These are phyloP conservation scores for Heliconius aoede DNA, from an alignment of 2,888 invertebrate species.

Conservation along the genomic window DNA sequence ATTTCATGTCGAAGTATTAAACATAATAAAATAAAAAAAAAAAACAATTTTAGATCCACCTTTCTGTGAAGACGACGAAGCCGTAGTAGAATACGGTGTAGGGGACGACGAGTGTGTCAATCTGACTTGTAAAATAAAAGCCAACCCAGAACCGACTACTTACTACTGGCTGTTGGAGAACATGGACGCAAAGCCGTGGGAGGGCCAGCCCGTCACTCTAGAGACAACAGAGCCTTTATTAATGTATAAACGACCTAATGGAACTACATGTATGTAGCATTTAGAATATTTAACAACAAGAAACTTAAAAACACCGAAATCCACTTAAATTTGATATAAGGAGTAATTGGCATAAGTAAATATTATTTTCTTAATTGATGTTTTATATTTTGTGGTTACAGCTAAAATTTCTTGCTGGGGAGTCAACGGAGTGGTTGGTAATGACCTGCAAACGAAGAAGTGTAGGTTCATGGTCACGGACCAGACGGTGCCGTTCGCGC, in stretches of 20 bases:
- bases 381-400: conserved; percentile 36
- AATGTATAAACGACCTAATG: conserved; percentile 65
- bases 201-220: conserved; percentile 55
- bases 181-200: conserved; percentile 55
- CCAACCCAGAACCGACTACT: conserved; percentile 63
- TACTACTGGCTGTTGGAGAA: conserved; percentile 71
- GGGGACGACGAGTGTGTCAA: conserved; percentile 68
- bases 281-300: conserved; percentile 2
- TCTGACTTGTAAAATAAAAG: conserved; percentile 68
- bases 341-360: not conserved
- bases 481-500: conserved; percentile 71
- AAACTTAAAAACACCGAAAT: not conserved
- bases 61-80: conserved; percentile 63
- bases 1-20: not conserved
- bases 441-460: conserved; percentile 57
- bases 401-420: conserved; percentile 74
- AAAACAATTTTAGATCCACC: conserved; percentile 62
- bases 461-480: conserved; percentile 72
- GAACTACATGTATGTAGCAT: conserved; percentile 64
- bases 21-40: not conserved
- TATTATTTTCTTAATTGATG: not conserved
- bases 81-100: conserved; percentile 65
- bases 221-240: conserved; percentile 62
- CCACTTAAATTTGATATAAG: not conserved
- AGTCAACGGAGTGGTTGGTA: conserved; percentile 63